Percentiles rank a stretch among this genome's conserved stretches.
Conservation (phyloP, 2,888 invertebrate genomes). For the Cephus rjabovi region DNA sequence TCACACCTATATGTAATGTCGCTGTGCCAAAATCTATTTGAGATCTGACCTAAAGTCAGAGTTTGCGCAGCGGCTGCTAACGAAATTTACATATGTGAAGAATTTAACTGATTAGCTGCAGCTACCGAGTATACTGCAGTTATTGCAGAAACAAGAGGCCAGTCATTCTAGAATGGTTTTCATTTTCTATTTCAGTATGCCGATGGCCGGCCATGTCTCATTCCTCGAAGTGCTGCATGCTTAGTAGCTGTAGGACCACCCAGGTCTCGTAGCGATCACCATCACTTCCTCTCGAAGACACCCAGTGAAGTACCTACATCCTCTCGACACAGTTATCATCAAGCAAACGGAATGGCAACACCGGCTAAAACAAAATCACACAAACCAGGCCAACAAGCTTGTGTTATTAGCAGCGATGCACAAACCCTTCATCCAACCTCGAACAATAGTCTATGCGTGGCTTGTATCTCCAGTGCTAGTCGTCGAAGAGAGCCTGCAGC, state of each 20-base stretch:
- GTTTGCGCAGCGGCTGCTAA: neutral
- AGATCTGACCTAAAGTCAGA: neutral
- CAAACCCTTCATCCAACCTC: conserved; percentile 31
- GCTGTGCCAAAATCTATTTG: neutral
- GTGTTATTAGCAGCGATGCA: conserved; percentile 25
- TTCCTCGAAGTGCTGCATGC: conserved; percentile 76
- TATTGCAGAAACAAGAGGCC: neutral
- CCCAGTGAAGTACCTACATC: conserved; percentile 67
- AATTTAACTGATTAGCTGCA: neutral
- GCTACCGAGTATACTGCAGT: neutral
- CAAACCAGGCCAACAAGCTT: conserved; percentile 44
- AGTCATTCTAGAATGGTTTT: neutral
- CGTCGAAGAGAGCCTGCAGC: conserved; percentile 51
- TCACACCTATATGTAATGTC: neutral
- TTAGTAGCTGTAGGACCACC: conserved; percentile 79
- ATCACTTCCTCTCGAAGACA: conserved; percentile 76
- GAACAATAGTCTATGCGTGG: conserved; percentile 57
- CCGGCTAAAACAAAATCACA: conserved; percentile 50
- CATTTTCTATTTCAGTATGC: conserved; percentile 47
- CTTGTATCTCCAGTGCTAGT: conserved; percentile 62
- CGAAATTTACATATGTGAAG: neutral
- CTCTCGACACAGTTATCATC: conserved; percentile 64
- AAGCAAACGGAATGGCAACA: conserved; percentile 57
- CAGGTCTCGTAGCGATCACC: conserved; percentile 75
- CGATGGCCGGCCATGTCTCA: conserved; percentile 60